These are phyloP conservation scores for Cosmia pyralina DNA, from an alignment of 2,888 invertebrate species.

Conservation along the genomic window DNA sequence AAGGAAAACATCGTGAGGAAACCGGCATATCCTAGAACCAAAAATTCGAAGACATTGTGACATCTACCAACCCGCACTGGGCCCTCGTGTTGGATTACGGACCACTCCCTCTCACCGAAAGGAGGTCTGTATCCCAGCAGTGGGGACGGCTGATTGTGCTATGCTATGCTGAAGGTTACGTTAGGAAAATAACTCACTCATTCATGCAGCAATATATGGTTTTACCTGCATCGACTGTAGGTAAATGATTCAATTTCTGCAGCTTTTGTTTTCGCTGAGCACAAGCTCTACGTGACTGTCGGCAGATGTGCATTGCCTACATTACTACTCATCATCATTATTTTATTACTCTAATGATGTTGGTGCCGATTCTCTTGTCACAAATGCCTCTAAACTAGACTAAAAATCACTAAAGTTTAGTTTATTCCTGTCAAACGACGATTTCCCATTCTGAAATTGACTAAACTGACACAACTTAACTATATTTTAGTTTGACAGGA, in stretches of 20 bases:
- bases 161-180: background rate
- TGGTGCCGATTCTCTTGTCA: no score
- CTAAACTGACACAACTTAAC: no score
- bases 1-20: background rate
- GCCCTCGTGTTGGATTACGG: background rate
- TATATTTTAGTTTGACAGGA: no score
- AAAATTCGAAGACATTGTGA: no score
- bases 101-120: background rate
- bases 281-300: slow-evolving; percentile 17
- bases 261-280: background rate
- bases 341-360: no score
- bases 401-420: no score
- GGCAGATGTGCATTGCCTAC: background rate
- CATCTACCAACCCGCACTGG: background rate
- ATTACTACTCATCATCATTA: no score
- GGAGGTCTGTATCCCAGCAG: background rate
- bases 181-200: background rate
- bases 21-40: no score
- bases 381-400: no score
- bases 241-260: slow-evolving; percentile 10
- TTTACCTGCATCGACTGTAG: background rate
- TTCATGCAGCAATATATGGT: background rate
- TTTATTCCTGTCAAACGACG: no score
- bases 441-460: no score
- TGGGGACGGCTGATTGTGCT: background rate